phyloP scores from a whole-genome alignment of 2,113 vertebrate species.

The Corvus cornix region DNA sequence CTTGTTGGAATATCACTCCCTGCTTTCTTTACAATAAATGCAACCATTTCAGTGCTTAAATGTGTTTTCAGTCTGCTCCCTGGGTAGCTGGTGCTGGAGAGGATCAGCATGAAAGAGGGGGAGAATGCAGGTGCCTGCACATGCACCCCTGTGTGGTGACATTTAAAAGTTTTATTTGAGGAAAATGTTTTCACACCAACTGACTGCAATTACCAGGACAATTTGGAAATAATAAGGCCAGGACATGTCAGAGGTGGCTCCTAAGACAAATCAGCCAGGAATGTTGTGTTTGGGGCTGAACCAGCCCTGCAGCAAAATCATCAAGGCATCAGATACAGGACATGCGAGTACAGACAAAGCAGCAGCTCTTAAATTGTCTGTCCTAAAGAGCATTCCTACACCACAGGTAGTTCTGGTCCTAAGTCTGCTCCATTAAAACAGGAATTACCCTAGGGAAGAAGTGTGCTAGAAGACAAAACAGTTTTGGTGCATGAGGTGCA shows the following conservation, averaged over 20 bases:
- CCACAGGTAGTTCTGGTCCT: background rate
- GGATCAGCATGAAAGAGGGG: background rate
- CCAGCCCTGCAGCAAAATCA: background rate
- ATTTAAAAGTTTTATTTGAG: background rate
- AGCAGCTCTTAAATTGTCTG: background rate
- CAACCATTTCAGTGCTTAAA: background rate
- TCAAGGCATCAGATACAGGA: background rate
- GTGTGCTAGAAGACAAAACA: fast-evolving
- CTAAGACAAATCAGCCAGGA: background rate
- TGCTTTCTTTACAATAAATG: slow-evolving; percentile 28
- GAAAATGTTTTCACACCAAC: background rate
- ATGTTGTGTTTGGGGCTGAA: background rate
- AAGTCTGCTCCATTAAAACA: background rate
- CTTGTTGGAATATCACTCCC: background rate
- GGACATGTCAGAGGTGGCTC: background rate
- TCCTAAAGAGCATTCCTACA: background rate
- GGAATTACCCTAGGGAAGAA: background rate
- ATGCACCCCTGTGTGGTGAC: background rate
- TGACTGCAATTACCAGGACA: background rate
- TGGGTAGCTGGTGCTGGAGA: background rate
- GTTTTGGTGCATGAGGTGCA: background rate
- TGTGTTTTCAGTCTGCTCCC: background rate
- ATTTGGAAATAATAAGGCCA: background rate
- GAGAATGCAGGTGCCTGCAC: background rate
- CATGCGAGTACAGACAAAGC: fast-evolving